Evolutionary conservation across 2,888 invertebrate species (phyloP).

Genomic region (Volucella bombylans): DNA sequence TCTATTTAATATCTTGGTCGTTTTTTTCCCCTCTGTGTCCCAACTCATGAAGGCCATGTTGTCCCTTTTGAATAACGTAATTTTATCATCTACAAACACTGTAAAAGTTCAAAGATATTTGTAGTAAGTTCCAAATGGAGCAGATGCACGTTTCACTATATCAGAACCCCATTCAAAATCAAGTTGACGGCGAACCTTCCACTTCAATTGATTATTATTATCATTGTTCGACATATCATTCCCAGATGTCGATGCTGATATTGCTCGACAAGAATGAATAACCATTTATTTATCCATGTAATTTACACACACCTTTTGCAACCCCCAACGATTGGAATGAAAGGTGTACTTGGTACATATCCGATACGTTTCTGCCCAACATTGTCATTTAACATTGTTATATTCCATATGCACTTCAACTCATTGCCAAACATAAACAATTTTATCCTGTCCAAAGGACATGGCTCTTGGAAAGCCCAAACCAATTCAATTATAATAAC

Average conservation of each 20-base stretch:
- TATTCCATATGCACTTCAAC: conserved; percentile 62
- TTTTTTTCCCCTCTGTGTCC: no score
- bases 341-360: conserved; percentile 39
- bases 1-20: no score
- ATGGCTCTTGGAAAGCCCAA: conserved; percentile 62
- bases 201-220: conserved; percentile 73
- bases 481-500: conserved; percentile 62
- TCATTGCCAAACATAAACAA: conserved; percentile 55
- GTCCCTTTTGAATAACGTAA: no score
- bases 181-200: conserved; percentile 69
- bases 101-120: no score
- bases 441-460: conserved; percentile 65
- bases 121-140: not conserved
- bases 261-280: conserved; percentile 41
- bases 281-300: conserved; percentile 30
- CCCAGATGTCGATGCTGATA: conserved; percentile 36
- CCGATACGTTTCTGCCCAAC: conserved; percentile 1
- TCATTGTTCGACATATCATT: conserved; percentile 68
- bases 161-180: conserved; percentile 64
- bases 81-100: no score
- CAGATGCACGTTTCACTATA: conserved; percentile 42
- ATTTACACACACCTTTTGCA: conserved; percentile 52
- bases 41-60: no score
- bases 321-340: conserved; percentile 31
- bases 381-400: conserved; percentile 64